These are phyloP conservation scores for Phragmatobia fuliginosa DNA, from an alignment of 2,888 invertebrate genomes.

Conservation along the genomic window DNA sequence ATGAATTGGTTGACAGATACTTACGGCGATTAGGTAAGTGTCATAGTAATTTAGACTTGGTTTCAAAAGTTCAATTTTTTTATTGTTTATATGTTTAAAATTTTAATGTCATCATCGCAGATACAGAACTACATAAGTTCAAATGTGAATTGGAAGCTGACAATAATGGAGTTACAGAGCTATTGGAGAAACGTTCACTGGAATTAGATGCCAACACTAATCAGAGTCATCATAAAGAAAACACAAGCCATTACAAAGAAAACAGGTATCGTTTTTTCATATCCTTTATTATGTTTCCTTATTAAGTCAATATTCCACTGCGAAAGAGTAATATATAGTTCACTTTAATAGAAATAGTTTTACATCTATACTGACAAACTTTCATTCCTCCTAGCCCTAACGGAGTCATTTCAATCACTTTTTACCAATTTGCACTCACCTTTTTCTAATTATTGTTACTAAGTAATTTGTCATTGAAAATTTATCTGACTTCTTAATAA, in stretches of 20 bases:
- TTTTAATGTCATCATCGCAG: conserved; percentile 58
- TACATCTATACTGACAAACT: neutral
- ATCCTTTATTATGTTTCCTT: neutral
- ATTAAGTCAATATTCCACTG: neutral
- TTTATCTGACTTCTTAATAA: too few species aligned
- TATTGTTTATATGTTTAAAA: neutral
- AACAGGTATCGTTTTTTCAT: conserved; percentile 87
- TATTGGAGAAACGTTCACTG: conserved; percentile 96
- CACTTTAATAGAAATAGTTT: neutral
- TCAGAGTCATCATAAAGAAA: conserved; percentile 93
- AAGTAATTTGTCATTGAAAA: too few species aligned
- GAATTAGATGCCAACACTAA: conserved; percentile 91
- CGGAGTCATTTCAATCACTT: too few species aligned
- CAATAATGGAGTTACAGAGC: conserved; percentile 98
- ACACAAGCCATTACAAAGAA: conserved; percentile 90
- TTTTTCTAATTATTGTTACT: too few species aligned
- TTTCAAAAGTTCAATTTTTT: neutral
- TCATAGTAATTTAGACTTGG: neutral
- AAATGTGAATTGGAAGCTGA: conserved; percentile 99
- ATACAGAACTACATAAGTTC: conserved; percentile 97
- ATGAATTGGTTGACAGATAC: conserved; percentile 97
- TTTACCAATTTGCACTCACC: too few species aligned
- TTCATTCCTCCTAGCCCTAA: too few species aligned
- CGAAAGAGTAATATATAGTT: neutral
- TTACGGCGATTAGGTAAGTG: conserved; percentile 92